A percentile compares a stretch with the other conserved stretches of the same genome.
phyloP scores from a whole-genome alignment of 2,113 vertebrate genomes.

The Aramus guarauna region DNA sequence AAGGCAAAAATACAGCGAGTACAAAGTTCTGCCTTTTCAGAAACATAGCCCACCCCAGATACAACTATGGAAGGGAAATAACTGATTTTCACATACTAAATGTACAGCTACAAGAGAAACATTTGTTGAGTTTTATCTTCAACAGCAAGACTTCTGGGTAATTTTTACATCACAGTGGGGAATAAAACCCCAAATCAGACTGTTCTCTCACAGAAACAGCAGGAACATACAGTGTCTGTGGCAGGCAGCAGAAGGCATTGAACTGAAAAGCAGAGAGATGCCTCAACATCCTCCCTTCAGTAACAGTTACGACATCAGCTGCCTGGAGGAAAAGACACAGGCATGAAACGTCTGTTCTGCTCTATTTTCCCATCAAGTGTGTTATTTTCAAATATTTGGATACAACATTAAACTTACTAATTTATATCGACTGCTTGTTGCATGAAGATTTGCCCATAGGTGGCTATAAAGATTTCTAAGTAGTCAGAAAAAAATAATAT shows the following conservation, averaged over 20 bases:
- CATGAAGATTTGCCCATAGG: not conserved
- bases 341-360: accelerated
- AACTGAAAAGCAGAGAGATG: not conserved
- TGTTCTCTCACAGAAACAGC: not conserved
- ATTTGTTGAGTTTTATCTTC: not conserved
- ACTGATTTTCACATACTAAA: not conserved
- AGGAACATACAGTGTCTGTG: accelerated
- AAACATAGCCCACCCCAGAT: not conserved
- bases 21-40: not conserved
- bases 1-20: not conserved
- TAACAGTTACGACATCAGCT: not conserved
- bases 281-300: not conserved
- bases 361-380: accelerated
- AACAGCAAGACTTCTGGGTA: not conserved
- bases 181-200: not conserved
- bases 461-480: not conserved
- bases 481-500: not conserved
- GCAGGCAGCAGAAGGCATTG: accelerated
- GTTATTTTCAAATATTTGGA: not conserved
- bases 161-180: not conserved
- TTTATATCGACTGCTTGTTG: not conserved
- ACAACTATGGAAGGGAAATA: accelerated
- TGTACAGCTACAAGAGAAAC: not conserved
- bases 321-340: not conserved
- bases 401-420: not conserved